Percentiles rank a stretch among this genome's conserved stretches.
These are phyloP conservation scores for Lacanobia wlatinum DNA, from an alignment of 2,888 invertebrate species.

Conservation along the genomic window DNA sequence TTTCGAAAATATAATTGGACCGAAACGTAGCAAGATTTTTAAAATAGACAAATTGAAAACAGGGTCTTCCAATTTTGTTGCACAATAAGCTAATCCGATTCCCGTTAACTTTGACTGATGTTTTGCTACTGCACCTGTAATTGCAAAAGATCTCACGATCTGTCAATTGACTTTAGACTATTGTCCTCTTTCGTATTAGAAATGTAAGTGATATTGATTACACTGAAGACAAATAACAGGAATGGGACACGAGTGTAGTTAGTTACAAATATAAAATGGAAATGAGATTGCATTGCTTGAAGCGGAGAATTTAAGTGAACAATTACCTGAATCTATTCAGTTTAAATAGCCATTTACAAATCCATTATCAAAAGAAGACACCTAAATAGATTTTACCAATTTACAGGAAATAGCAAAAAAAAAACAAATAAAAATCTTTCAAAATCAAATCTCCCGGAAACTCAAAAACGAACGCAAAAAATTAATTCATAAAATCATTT, in stretches of 20 bases:
- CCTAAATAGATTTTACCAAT: slow-evolving; percentile 26
- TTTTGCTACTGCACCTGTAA: neutral
- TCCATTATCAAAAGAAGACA: slow-evolving; percentile 29
- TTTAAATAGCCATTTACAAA: slow-evolving; percentile 37
- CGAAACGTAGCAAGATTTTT: neutral
- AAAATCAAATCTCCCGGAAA: slow-evolving; percentile 47
- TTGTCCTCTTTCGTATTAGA: slow-evolving; percentile 2
- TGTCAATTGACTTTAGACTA: slow-evolving; percentile 8
- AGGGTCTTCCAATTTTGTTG: neutral
- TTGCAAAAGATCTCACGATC: slow-evolving; percentile 25
- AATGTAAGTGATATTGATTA: slow-evolving; percentile 15
- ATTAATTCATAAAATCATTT: slow-evolving; percentile 35
- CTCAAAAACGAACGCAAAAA: slow-evolving; percentile 43
- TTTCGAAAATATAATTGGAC: neutral
- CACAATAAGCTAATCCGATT: slow-evolving; percentile 26
- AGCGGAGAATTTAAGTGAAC: slow-evolving; percentile 18
- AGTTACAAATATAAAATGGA: slow-evolving; percentile 23
- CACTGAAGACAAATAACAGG: slow-evolving; percentile 11
- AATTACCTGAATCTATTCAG: slow-evolving; percentile 28
- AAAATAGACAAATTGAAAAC: neutral
- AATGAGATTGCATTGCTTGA: slow-evolving; percentile 35
- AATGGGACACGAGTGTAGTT: neutral
- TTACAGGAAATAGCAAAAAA: slow-evolving; percentile 17
- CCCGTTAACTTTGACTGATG: slow-evolving; percentile 17
- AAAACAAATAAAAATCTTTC: neutral